These are phyloP conservation scores for Diabrotica balteata DNA, from an alignment of 2,888 invertebrate genomes.

Conservation along the genomic window DNA sequence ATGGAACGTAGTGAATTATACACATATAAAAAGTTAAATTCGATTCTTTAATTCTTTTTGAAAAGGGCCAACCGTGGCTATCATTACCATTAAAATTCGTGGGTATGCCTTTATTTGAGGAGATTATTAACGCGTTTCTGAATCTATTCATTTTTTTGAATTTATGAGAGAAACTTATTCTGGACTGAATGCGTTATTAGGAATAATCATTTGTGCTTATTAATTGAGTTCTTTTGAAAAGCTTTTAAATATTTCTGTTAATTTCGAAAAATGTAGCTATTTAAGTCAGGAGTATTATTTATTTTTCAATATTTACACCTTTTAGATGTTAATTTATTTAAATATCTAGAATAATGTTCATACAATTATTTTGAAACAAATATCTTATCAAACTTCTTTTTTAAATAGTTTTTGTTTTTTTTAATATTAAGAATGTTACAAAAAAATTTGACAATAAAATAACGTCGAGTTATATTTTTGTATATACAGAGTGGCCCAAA, in stretches of 20 bases:
- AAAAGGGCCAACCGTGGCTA: constrained; percentile 13
- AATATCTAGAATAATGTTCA: too few species aligned
- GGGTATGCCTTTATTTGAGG: constrained; percentile 30
- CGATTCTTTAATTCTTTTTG: constrained; percentile 15
- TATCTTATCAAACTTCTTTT: too few species aligned
- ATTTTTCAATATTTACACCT: neutral
- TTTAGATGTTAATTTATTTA: too few species aligned
- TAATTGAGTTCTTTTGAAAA: constrained; percentile 10
- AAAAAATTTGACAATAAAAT: too few species aligned
- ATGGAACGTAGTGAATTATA: constrained; percentile 11
- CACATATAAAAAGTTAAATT: constrained; percentile 16
- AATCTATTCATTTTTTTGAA: constrained; percentile 33
- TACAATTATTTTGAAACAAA: too few species aligned
- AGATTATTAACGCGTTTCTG: constrained; percentile 36
- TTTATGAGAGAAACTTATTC: constrained; percentile 29
- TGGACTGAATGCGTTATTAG: constrained; percentile 10
- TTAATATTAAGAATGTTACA: too few species aligned
- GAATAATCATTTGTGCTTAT: constrained; percentile 3
- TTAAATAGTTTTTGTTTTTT: too few species aligned
- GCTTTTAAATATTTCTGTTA: constrained; percentile 4
- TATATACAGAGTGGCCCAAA: too few species aligned
- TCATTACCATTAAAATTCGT: constrained; percentile 33
- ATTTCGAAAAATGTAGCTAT: neutral
- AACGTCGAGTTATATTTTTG: too few species aligned
- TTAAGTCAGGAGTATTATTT: neutral